phyloP scores from a whole-genome alignment of 2,888 invertebrate genomes.

The Harpalus rubripes region DNA sequence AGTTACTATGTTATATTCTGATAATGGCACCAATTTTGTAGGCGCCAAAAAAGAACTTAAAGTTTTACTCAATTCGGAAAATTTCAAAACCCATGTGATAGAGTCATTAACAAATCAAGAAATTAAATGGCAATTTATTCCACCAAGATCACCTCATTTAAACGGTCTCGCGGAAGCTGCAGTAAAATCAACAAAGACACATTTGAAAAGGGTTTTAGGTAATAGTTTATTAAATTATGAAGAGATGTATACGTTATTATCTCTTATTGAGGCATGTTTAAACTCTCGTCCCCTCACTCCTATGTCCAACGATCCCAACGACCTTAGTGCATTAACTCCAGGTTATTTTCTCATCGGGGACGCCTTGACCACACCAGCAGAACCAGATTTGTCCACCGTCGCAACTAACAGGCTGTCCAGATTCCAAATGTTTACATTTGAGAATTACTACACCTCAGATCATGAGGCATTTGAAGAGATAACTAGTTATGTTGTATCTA shows the following conservation, averaged over 20 bases:
- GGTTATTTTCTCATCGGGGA: slow-evolving; percentile 69
- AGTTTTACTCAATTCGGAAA: background rate
- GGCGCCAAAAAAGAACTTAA: background rate
- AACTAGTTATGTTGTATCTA: too few species aligned
- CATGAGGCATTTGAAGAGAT: too few species aligned
- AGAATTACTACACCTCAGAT: too few species aligned
- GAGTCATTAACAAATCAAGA: background rate
- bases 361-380: slow-evolving; percentile 56
- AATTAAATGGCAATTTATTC: slow-evolving; percentile 26
- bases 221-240: slow-evolving; percentile 55
- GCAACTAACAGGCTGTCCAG: slow-evolving; percentile 45
- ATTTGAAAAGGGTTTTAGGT: slow-evolving; percentile 42
- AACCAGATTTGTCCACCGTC: slow-evolving; percentile 60
- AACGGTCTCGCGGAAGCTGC: slow-evolving; percentile 33
- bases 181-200: slow-evolving; percentile 47
- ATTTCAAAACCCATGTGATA: slow-evolving; percentile 3
- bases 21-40: slow-evolving; percentile 30
- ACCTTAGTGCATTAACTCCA: slow-evolving; percentile 67
- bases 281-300: slow-evolving; percentile 61
- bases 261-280: slow-evolving; percentile 60
- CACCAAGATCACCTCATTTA: slow-evolving; percentile 18
- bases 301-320: slow-evolving; percentile 2
- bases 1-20: slow-evolving; percentile 10
- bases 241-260: slow-evolving; percentile 63
- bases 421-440: slow-evolving; percentile 68